phyloP scores from a whole-genome alignment of 1,140 invertebrate genomes.

The Mamestra configurata region DNA sequence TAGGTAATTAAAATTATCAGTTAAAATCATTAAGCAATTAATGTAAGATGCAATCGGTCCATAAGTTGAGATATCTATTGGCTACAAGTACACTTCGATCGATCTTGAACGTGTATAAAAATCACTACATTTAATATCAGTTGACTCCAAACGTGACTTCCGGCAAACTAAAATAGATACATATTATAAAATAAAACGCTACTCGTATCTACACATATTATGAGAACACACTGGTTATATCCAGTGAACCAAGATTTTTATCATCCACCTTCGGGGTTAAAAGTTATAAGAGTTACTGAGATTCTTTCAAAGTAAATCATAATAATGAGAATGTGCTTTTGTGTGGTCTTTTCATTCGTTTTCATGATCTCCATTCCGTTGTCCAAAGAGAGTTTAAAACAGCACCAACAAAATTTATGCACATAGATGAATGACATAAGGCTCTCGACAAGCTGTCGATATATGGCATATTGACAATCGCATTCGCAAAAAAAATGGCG shows the following conservation, averaged over 20 bases:
- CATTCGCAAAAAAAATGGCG: too few relatives aligned
- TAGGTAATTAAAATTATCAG: background rate
- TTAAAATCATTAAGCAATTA: background rate
- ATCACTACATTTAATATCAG: background rate
- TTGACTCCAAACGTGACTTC: background rate
- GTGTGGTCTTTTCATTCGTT: background rate
- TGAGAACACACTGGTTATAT: background rate
- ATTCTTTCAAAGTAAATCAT: background rate
- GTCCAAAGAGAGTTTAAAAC: too few relatives aligned
- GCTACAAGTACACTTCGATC: background rate
- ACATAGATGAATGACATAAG: too few relatives aligned
- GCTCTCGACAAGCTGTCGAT: too few relatives aligned
- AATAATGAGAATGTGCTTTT: background rate
- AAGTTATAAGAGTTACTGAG: background rate
- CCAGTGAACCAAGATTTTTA: constrained; percentile 26
- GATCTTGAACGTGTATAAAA: background rate
- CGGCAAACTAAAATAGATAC: background rate
- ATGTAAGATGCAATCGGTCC: background rate
- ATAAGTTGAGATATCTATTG: background rate
- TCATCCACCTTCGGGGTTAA: constrained; percentile 1
- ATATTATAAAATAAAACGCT: background rate
- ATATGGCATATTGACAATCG: too few relatives aligned
- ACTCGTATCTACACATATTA: background rate
- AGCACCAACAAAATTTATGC: too few relatives aligned
- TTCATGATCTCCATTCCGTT: too few relatives aligned